phyloP scores from a whole-genome alignment of 1,140 invertebrate genomes.

The Dinoponera quadriceps region DNA sequence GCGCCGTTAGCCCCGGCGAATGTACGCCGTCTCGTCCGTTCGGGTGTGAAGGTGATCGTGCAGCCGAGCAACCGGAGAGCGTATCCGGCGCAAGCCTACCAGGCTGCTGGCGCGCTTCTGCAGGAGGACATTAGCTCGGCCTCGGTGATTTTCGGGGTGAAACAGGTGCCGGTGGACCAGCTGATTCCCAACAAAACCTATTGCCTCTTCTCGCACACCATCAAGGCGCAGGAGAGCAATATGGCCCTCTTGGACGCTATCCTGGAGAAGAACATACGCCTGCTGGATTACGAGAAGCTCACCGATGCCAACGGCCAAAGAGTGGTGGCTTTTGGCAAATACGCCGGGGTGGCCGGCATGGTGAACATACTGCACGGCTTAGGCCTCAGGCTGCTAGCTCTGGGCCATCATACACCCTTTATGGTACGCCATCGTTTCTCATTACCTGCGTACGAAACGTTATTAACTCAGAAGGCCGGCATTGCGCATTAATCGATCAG shows the following conservation, averaged over 20 bases:
- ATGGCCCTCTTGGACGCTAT: slow-evolving; percentile 99
- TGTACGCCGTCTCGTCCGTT: slow-evolving; percentile 93
- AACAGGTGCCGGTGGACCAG: slow-evolving; percentile 97
- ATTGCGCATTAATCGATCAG: too few relatives aligned
- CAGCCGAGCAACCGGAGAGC: slow-evolving; percentile 99
- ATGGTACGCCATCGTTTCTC: too few relatives aligned
- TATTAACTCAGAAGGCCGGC: too few relatives aligned
- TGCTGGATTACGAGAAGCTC: slow-evolving; percentile 99
- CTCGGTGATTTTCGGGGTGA: slow-evolving; percentile 98
- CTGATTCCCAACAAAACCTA: slow-evolving; percentile 98
- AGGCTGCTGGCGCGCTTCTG: slow-evolving; percentile 92
- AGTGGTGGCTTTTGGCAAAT: slow-evolving; percentile 99
- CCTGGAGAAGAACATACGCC: slow-evolving; percentile 97
- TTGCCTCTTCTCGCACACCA: slow-evolving; percentile 99
- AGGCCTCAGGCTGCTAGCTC: slow-evolving; percentile 95
- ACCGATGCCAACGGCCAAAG: slow-evolving; percentile 95
- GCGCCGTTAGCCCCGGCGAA: slow-evolving; percentile 97
- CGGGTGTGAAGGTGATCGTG: slow-evolving; percentile 97
- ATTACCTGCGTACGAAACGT: too few relatives aligned
- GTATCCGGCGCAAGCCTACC: slow-evolving; percentile 95
- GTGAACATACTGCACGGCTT: slow-evolving; percentile 99
- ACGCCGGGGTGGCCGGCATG: slow-evolving; percentile 99
- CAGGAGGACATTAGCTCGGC: slow-evolving; percentile 99
- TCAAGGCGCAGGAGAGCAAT: slow-evolving; percentile 99
- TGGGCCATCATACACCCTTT: slow-evolving; percentile 99